phyloP scores from a whole-genome alignment of 2,113 vertebrate species.

The Rhea pennata region DNA sequence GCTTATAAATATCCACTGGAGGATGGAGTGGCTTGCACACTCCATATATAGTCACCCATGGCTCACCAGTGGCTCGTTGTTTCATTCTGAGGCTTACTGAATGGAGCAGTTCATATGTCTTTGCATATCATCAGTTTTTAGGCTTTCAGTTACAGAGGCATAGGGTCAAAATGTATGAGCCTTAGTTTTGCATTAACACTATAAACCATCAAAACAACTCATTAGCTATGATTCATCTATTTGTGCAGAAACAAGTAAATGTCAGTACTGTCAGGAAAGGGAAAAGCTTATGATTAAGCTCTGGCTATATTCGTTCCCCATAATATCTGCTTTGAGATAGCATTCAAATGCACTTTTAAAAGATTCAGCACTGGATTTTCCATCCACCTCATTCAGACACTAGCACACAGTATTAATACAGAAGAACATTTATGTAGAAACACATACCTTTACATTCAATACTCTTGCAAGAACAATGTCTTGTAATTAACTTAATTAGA shows the following conservation, averaged over 20 bases:
- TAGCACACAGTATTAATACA: background rate
- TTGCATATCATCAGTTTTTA: background rate
- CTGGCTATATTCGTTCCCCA: background rate
- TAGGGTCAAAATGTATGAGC: background rate
- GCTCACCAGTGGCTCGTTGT: background rate
- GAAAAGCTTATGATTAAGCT: conserved; percentile 26
- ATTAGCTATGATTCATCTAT: background rate
- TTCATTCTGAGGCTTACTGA: background rate
- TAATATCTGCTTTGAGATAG: background rate
- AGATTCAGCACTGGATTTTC: background rate
- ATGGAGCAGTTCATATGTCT: background rate
- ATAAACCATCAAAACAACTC: background rate
- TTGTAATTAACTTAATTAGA: background rate
- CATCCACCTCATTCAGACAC: background rate
- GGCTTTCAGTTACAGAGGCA: background rate
- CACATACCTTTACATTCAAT: background rate
- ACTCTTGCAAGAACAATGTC: background rate
- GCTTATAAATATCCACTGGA: background rate
- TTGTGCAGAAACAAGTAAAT: conserved; percentile 46
- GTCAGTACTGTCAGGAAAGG: conserved; percentile 12
- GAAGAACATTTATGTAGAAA: background rate
- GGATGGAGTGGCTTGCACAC: background rate
- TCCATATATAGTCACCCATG: background rate
- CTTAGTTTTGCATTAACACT: background rate
- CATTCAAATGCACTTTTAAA: background rate